Conservation (phyloP, 30 jellyfish, hydroid and myxozoan species). For the Cassiopea xamachana region DNA sequence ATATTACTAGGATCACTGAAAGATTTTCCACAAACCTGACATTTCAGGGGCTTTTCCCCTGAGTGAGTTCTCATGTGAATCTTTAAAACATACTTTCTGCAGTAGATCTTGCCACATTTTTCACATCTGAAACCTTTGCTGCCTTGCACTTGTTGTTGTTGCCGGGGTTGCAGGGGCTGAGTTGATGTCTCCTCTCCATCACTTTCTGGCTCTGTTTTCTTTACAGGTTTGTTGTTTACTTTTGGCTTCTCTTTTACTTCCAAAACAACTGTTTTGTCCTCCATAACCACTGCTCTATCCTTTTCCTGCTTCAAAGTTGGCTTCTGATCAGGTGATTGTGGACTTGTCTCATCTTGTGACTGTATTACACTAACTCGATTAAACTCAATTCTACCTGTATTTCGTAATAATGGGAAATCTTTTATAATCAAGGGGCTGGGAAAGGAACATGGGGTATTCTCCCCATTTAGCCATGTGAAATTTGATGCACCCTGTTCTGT, state of each 20-base stretch:
- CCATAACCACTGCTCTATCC: neutral
- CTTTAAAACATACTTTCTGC: slow-evolving; percentile 96
- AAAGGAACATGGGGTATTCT: slow-evolving; percentile 26
- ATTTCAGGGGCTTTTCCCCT: slow-evolving; percentile 95
- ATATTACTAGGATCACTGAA: slow-evolving; percentile 99
- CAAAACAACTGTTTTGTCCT: slow-evolving; percentile 7
- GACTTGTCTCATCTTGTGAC: slow-evolving; percentile 27
- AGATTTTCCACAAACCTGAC: slow-evolving; percentile 95
- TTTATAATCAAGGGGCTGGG: slow-evolving; percentile 63
- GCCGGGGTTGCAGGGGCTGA: slow-evolving; percentile 64
- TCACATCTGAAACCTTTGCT: slow-evolving; percentile 88
- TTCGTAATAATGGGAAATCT: slow-evolving; percentile 78
- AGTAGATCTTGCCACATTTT: slow-evolving; percentile 92
- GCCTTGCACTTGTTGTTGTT: slow-evolving; percentile 39
- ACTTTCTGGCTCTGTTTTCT: slow-evolving; percentile 52
- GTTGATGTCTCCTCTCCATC: slow-evolving; percentile 69
- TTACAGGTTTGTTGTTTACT: slow-evolving; percentile 16
- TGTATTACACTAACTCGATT: slow-evolving; percentile 46
- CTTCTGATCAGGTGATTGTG: slow-evolving; percentile 25
- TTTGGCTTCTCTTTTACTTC: slow-evolving; percentile 43
- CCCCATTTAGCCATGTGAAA: slow-evolving; percentile 79
- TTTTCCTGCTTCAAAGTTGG: slow-evolving; percentile 6
- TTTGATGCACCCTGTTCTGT: slow-evolving; percentile 39
- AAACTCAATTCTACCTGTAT: slow-evolving; percentile 82
- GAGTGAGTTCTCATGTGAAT: slow-evolving; percentile 96